Conservation (phyloP, 2,888 invertebrate species). For the Neoscelio sp. region DNA sequence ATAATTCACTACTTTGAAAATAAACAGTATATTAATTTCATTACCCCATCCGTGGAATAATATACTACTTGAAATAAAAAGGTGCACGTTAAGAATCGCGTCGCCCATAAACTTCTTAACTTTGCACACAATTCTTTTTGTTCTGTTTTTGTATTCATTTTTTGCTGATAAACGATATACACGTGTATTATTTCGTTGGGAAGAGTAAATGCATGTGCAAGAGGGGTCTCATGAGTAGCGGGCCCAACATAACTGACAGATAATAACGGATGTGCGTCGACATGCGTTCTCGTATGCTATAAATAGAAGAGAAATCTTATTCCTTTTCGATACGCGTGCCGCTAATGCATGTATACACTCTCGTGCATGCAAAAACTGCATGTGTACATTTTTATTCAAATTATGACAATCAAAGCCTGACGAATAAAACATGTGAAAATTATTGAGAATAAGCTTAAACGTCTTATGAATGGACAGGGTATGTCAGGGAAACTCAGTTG, state of each 20-base stretch:
- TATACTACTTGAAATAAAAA: slow-evolving; percentile 21
- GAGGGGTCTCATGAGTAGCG: slow-evolving; percentile 29
- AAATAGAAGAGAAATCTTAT: slow-evolving; percentile 83
- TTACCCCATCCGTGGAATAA: not conserved
- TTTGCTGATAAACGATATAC: slow-evolving; percentile 10
- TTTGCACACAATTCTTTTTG: slow-evolving; percentile 16
- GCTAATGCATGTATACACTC: slow-evolving; percentile 39
- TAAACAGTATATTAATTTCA: not conserved
- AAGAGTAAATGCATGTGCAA: slow-evolving; percentile 34
- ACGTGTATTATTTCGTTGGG: slow-evolving; percentile 38
- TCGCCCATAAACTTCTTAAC: slow-evolving; percentile 39
- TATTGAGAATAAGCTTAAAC: too few relatives aligned
- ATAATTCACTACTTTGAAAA: slow-evolving; percentile 14
- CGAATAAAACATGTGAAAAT: too few relatives aligned
- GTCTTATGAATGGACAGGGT: too few relatives aligned
- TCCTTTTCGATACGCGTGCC: slow-evolving; percentile 79
- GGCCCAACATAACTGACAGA: slow-evolving; percentile 73
- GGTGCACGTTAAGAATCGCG: slow-evolving; percentile 23
- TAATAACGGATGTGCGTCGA: slow-evolving; percentile 79
- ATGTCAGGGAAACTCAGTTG: too few relatives aligned
- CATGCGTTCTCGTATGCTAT: slow-evolving; percentile 77
- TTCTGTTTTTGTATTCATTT: too few relatives aligned
- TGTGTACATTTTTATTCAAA: too few relatives aligned
- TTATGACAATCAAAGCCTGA: too few relatives aligned
- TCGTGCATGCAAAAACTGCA: slow-evolving; percentile 28